Evolutionary conservation across 2,888 invertebrate species (phyloP).

Genomic region (Pasiphila rectangulata): DNA sequence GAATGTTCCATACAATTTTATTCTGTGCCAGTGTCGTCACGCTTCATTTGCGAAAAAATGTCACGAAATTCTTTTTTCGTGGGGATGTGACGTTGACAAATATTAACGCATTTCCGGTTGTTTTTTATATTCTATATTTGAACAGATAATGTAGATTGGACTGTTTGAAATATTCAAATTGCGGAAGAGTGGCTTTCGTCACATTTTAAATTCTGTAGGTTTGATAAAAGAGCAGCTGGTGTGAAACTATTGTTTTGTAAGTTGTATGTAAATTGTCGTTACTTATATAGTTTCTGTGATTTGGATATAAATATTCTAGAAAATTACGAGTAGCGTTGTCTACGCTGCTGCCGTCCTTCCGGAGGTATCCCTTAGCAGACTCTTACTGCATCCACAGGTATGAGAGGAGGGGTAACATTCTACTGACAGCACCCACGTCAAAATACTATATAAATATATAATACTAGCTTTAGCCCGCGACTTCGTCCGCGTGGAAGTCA

Average conservation of each 20-base stretch:
- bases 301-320: no score
- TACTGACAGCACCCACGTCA: no score
- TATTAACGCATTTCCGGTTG: constrained; percentile 72
- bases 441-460: no score
- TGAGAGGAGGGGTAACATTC: no score
- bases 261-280: not conserved
- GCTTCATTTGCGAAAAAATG: constrained; percentile 78
- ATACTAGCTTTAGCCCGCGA: no score
- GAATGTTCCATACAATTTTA: constrained; percentile 3
- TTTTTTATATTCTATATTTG: constrained; percentile 64
- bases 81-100: constrained; percentile 77
- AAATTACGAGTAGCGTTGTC: no score
- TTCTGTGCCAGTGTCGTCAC: constrained; percentile 50
- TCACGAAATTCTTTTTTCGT: constrained; percentile 60
- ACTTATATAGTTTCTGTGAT: no score
- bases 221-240: constrained; percentile 28
- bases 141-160: constrained; percentile 69
- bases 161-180: constrained; percentile 49
- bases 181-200: constrained; percentile 32
- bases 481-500: no score
- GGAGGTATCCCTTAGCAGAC: no score
- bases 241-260: not conserved
- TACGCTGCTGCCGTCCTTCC: no score
- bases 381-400: no score
- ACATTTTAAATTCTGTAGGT: constrained; percentile 32